Conservation (phyloP, 2,113 vertebrate species). For the Dipodomys stephensi region DNA sequence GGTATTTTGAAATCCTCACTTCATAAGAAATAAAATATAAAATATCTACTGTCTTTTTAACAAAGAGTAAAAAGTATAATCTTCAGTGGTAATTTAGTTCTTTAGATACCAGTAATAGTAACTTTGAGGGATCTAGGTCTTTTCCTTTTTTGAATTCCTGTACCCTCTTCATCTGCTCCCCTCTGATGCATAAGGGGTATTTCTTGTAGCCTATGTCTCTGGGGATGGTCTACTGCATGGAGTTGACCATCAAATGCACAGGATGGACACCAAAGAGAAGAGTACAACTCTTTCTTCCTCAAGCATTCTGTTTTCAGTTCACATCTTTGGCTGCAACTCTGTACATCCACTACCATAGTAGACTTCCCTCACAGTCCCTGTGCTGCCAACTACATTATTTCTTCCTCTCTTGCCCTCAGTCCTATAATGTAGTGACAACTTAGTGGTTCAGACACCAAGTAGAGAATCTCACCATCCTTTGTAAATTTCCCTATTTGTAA, state of each 20-base stretch:
- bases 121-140: not conserved
- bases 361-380: not conserved
- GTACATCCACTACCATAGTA: not conserved
- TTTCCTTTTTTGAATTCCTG: not conserved
- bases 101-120: constrained; percentile 12
- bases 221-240: not conserved
- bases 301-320: not conserved
- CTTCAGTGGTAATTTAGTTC: not conserved
- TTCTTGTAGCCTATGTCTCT: not conserved
- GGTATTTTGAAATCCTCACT: constrained; percentile 21
- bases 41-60: constrained; percentile 1
- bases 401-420: not conserved
- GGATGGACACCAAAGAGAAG: not conserved
- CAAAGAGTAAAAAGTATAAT: not conserved
- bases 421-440: too few species aligned
- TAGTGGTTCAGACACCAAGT: not conserved
- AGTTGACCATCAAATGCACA: not conserved
- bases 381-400: not conserved
- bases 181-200: not conserved
- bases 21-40: not conserved
- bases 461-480: not conserved
- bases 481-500: not conserved
- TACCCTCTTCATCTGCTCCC: not conserved
- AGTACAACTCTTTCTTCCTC: not conserved
- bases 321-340: not conserved